These are phyloP conservation scores for Aporrectodea caliginosa DNA, from an alignment of 1,140 invertebrate species.

Conservation along the genomic window DNA sequence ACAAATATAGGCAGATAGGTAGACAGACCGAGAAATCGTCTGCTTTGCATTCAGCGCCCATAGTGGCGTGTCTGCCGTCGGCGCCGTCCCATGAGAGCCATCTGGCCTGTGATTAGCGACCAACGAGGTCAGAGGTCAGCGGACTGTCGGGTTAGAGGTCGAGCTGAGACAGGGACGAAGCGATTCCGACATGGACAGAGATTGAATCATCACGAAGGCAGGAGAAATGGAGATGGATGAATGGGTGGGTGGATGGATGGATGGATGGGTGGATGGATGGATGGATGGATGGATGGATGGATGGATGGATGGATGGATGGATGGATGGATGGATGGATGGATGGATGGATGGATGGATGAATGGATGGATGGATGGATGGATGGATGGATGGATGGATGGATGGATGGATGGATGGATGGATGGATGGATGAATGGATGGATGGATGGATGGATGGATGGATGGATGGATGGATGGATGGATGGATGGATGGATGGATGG, in stretches of 20 bases:
- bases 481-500: too few species aligned
- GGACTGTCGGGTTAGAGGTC: neutral
- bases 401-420: too few species aligned
- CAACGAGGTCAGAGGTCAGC: neutral
- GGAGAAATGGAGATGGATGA: neutral
- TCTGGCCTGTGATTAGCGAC: too few species aligned
- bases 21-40: too few species aligned
- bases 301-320: neutral
- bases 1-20: neutral
- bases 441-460: neutral
- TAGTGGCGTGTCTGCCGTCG: too few species aligned
- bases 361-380: neutral
- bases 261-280: neutral
- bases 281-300: neutral
- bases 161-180: neutral
- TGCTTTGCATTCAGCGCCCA: too few species aligned
- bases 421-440: neutral
- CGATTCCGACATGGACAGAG: neutral
- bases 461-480: too few species aligned
- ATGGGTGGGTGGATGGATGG: neutral
- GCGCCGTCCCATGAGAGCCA: too few species aligned
- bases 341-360: neutral
- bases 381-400: neutral
- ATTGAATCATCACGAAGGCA: neutral
- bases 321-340: neutral